Conservation (phyloP, 2,113 vertebrate genomes). For the human region DNA sequence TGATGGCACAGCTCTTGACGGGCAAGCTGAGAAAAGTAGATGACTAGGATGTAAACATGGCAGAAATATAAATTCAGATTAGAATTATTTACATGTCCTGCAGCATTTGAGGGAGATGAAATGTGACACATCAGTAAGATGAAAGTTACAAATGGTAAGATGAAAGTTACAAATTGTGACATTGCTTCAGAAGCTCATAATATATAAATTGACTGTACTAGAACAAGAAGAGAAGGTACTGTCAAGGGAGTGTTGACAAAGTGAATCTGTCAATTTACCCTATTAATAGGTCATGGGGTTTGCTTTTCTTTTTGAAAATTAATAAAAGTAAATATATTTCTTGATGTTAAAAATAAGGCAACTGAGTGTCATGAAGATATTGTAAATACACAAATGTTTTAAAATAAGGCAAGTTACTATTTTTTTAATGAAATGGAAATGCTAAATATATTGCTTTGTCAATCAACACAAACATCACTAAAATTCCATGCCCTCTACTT, state of each 20-base stretch:
- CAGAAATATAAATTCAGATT: conserved; percentile 49
- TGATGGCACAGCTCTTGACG: conserved; percentile 62
- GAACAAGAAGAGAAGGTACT: neutral
- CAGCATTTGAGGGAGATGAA: conserved; percentile 38
- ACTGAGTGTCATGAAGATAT: too few relatives aligned
- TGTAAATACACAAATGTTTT: too few relatives aligned
- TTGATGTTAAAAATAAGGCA: neutral
- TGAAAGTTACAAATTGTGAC: conserved; percentile 47
- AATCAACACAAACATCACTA: neutral
- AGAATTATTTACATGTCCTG: conserved; percentile 48
- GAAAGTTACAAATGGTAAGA: conserved; percentile 41
- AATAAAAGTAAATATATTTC: neutral
- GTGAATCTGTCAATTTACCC: neutral
- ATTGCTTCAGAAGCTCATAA: conserved; percentile 34
- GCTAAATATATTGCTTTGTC: neutral
- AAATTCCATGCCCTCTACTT: conserved; percentile 53
- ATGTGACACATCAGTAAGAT: conserved; percentile 37
- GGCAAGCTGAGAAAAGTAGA: conserved; percentile 54
- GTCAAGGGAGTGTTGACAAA: neutral
- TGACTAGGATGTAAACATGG: conserved; percentile 48
- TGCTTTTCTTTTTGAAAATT: conserved; percentile 32
- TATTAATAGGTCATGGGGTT: neutral
- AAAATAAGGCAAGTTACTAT: neutral
- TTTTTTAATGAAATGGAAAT: neutral
- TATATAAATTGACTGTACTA: neutral